Percentiles rank a stretch among this genome's conserved stretches.
Conservation (phyloP, 2,888 invertebrate species). For the Anoncus sp. region DNA sequence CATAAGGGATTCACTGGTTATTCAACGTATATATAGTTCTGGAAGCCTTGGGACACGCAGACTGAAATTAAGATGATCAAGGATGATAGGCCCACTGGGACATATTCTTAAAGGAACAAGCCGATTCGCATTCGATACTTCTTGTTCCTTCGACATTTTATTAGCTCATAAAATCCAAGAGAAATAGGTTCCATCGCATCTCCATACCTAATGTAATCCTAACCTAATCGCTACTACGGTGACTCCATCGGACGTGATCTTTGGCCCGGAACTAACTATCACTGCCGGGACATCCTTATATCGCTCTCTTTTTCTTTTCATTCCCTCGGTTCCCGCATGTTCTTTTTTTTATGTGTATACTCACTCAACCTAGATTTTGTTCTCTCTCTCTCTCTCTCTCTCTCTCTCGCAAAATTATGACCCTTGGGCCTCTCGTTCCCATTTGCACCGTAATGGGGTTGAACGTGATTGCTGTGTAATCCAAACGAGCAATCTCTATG, state of each 20-base stretch:
- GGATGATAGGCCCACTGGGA: constrained; percentile 61
- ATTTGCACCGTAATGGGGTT: constrained; percentile 79
- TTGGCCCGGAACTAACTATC: constrained; percentile 81
- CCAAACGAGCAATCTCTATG: constrained; percentile 39
- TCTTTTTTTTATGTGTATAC: constrained; percentile 50
- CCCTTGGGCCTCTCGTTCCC: constrained; percentile 62
- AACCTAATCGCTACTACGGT: constrained; percentile 60
- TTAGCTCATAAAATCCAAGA: constrained; percentile 45
- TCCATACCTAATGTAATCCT: constrained; percentile 77
- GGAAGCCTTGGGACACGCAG: constrained; percentile 30
- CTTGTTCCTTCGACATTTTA: constrained; percentile 62
- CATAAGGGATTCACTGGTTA: constrained; percentile 36
- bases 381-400: constrained; percentile 18
- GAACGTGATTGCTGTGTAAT: constrained; percentile 38
- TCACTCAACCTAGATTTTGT: constrained; percentile 37
- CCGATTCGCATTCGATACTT: constrained; percentile 63
- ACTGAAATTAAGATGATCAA: constrained; percentile 63
- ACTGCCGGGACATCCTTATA: constrained; percentile 71
- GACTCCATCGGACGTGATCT: constrained; percentile 76
- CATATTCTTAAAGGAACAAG: constrained; percentile 52
- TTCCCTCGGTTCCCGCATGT: neutral
- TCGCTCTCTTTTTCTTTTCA: constrained; percentile 20
- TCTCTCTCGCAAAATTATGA: constrained; percentile 48
- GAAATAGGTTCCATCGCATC: constrained; percentile 63
- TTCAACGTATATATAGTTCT: constrained; percentile 19